A percentile compares a stretch with the other conserved stretches of the same genome.
Evolutionary conservation across 2,888 invertebrate species (phyloP).

Genomic region (Acrobasis suavella): DNA sequence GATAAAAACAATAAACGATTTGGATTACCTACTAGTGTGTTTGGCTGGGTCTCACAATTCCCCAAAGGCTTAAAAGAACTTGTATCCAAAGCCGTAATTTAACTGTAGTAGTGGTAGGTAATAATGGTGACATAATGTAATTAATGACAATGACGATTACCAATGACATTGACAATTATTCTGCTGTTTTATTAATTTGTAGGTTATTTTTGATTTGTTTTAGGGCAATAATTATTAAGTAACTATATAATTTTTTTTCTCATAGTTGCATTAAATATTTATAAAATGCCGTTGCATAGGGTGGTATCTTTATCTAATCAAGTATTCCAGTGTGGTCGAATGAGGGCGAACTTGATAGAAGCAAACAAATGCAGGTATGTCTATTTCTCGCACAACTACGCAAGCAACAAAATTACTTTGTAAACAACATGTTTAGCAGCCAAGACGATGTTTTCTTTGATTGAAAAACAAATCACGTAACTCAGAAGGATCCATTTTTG

Average conservation of each 20-base stretch:
- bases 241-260: background rate
- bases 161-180: background rate
- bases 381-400: slow-evolving; percentile 31
- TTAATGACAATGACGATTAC: too few relatives aligned
- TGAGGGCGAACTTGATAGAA: slow-evolving; percentile 42
- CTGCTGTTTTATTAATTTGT: background rate
- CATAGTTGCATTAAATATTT: background rate
- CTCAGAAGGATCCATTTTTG: background rate
- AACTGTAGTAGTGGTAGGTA: too few relatives aligned
- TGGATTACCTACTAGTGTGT: too few relatives aligned
- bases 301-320: slow-evolving; percentile 46
- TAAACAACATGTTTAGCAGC: slow-evolving; percentile 38
- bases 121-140: too few relatives aligned
- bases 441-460: slow-evolving; percentile 27
- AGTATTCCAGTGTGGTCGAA: slow-evolving; percentile 24
- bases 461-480: slow-evolving; percentile 8
- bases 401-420: slow-evolving; percentile 31
- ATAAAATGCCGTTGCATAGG: slow-evolving; percentile 51
- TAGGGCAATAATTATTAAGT: background rate
- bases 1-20: too few relatives aligned
- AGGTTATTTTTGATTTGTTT: background rate
- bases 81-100: too few relatives aligned
- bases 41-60: too few relatives aligned
- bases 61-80: too few relatives aligned
- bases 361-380: slow-evolving; percentile 47